Evolutionary conservation across 2,113 vertebrate genomes (phyloP).

Genomic region (Eublepharis macularius): DNA sequence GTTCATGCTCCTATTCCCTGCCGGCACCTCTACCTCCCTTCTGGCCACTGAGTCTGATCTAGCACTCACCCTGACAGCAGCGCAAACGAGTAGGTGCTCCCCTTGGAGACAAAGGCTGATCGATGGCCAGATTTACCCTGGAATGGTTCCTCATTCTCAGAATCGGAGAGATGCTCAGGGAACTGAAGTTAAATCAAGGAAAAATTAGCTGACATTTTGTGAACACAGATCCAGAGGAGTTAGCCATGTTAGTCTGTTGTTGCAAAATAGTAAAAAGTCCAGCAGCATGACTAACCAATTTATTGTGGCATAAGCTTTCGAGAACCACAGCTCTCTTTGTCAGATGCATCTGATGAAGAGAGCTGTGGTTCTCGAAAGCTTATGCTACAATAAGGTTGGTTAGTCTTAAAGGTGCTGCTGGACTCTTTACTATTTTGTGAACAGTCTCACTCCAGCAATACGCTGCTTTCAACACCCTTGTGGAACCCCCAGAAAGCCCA

Average conservation of each 20-base stretch:
- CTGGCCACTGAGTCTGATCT: neutral
- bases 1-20: neutral
- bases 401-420: no score
- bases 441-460: slow-evolving; percentile 35
- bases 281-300: no score
- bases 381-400: no score
- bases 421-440: no score
- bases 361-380: no score
- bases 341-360: no score
- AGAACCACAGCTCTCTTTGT: no score
- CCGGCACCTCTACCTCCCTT: neutral
- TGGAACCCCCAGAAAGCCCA: neutral
- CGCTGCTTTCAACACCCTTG: neutral
- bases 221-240: no score
- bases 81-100: slow-evolving; percentile 73
- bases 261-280: no score
- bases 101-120: slow-evolving; percentile 89
- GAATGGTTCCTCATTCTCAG: slow-evolving; percentile 93
- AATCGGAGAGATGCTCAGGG: slow-evolving; percentile 86
- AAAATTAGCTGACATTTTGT: slow-evolving; percentile 42
- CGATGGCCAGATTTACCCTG: slow-evolving; percentile 82
- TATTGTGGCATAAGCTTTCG: no score
- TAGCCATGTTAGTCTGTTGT: no score
- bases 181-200: slow-evolving; percentile 67
- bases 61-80: slow-evolving; percentile 76